Percentiles rank a stretch among this genome's conserved stretches.
Conservation (phyloP, 2,797 vertebrate species). For the Epinephelus coioides region DNA sequence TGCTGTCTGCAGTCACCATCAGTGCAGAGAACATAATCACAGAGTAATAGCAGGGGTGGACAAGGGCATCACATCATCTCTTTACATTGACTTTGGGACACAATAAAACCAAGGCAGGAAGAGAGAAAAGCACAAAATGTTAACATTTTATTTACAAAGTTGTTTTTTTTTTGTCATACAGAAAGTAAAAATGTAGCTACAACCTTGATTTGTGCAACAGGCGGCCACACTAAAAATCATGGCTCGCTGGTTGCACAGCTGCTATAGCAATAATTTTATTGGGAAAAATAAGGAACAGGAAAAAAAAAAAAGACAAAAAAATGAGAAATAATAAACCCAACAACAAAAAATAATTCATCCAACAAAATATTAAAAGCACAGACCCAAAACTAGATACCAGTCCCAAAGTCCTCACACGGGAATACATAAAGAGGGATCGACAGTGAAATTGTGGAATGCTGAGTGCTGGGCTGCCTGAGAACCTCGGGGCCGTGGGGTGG, state of each 20-base stretch:
- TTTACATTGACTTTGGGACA: constrained; percentile 7
- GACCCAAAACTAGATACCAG: constrained; percentile 91
- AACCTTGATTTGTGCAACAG: constrained; percentile 90
- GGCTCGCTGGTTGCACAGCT: constrained; percentile 89
- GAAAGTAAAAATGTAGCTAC: constrained; percentile 98
- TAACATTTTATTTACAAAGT: constrained; percentile 99
- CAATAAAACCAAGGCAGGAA: constrained; percentile 58
- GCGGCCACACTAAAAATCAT: constrained; percentile 88
- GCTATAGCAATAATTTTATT: constrained; percentile 93
- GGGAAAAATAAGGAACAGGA: constrained; percentile 74
- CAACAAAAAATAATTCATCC: constrained; percentile 84
- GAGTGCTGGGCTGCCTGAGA: constrained; percentile 91
- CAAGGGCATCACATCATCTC: background rate
- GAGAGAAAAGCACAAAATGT: constrained; percentile 91
- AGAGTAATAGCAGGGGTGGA: background rate
- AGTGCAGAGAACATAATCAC: background rate
- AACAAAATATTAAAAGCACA: constrained; percentile 92
- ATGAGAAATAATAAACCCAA: constrained; percentile 77
- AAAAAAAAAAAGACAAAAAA: constrained; percentile 62
- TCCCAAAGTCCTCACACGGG: constrained; percentile 89
- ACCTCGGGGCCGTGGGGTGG: constrained; percentile 71
- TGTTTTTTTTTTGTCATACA: constrained; percentile 92
- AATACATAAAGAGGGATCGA: constrained; percentile 88
- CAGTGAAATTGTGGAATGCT: constrained; percentile 91
- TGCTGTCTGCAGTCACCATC: background rate